phyloP scores from a whole-genome alignment of 2,888 invertebrate genomes.

The Eudemis profundana region DNA sequence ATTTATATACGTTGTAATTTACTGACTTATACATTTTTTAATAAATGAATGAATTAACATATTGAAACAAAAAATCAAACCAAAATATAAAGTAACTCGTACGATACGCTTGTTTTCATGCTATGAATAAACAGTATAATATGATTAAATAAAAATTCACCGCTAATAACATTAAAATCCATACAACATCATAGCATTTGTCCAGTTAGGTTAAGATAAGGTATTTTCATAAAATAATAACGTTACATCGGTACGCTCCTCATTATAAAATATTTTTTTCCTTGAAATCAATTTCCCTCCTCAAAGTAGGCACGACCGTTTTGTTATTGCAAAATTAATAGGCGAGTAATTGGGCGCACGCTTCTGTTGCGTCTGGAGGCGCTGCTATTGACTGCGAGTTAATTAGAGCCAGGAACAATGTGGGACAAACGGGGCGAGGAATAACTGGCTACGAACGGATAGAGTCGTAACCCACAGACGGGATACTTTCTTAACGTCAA shows the following conservation, averaged over 20 bases:
- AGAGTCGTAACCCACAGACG: slow-evolving; percentile 6
- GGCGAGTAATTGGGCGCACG: slow-evolving; percentile 49
- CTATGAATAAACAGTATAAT: too few species aligned
- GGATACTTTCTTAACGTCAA: neutral
- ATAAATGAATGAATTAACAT: too few species aligned
- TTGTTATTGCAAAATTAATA: slow-evolving; percentile 50
- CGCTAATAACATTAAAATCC: too few species aligned
- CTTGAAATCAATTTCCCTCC: slow-evolving; percentile 23
- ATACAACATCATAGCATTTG: too few species aligned
- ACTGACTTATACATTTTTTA: too few species aligned
- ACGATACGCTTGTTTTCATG: too few species aligned
- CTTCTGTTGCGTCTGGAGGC: slow-evolving; percentile 46
- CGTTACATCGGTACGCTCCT: too few species aligned
- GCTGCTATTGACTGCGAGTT: slow-evolving; percentile 48
- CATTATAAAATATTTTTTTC: slow-evolving; percentile 5
- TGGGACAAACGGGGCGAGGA: slow-evolving; percentile 45
- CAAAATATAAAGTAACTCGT: too few species aligned
- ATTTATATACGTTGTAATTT: neutral
- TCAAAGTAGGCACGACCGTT: slow-evolving; percentile 24
- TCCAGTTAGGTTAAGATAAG: neutral
- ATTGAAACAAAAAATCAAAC: neutral
- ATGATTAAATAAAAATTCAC: too few species aligned
- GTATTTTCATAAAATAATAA: too few species aligned
- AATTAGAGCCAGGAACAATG: slow-evolving; percentile 46
- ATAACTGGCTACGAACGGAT: slow-evolving; percentile 36